These are phyloP conservation scores for Oryctes rhinoceros DNA, from an alignment of 1,140 invertebrate genomes.

Conservation along the genomic window DNA sequence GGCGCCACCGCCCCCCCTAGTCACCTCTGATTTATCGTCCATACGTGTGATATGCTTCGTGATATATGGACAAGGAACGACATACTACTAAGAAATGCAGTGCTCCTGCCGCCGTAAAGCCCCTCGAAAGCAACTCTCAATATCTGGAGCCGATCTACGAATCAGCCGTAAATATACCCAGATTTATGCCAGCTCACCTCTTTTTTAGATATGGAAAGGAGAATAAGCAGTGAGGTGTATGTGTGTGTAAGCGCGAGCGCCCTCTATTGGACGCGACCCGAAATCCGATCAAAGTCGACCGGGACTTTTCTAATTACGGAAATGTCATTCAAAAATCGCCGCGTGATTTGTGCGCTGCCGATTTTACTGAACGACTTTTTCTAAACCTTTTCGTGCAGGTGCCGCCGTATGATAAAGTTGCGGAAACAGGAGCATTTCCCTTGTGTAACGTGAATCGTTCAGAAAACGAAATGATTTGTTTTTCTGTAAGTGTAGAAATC, in stretches of 20 bases:
- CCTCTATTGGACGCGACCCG: not conserved
- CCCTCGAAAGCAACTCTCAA: slow-evolving; percentile 44
- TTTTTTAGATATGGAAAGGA: slow-evolving; percentile 29
- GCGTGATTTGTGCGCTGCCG: slow-evolving; percentile 52
- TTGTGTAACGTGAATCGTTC: not conserved
- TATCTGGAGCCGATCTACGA: slow-evolving; percentile 55
- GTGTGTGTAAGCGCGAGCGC: not conserved
- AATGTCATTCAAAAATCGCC: slow-evolving; percentile 52
- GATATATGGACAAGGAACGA: slow-evolving; percentile 53
- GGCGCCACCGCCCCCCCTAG: slow-evolving; percentile 42
- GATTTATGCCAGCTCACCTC: slow-evolving; percentile 54
- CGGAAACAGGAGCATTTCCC: not conserved
- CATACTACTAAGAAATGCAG: slow-evolving; percentile 54
- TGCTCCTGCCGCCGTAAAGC: slow-evolving; percentile 43
- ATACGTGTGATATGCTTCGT: slow-evolving; percentile 55
- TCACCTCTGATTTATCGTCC: slow-evolving; percentile 54
- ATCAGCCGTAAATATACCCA: slow-evolving; percentile 54
- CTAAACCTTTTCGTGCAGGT: not conserved
- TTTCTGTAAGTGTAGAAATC: too few species aligned
- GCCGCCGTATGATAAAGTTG: not conserved
- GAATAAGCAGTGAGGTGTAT: not conserved
- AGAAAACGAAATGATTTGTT: too few species aligned
- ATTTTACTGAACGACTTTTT: slow-evolving; percentile 9
- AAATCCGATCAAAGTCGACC: slow-evolving; percentile 26
- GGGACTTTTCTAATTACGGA: slow-evolving; percentile 53